These are phyloP conservation scores for Serripes groenlandicus DNA, from an alignment of 2,888 invertebrate species.

Conservation along the genomic window DNA sequence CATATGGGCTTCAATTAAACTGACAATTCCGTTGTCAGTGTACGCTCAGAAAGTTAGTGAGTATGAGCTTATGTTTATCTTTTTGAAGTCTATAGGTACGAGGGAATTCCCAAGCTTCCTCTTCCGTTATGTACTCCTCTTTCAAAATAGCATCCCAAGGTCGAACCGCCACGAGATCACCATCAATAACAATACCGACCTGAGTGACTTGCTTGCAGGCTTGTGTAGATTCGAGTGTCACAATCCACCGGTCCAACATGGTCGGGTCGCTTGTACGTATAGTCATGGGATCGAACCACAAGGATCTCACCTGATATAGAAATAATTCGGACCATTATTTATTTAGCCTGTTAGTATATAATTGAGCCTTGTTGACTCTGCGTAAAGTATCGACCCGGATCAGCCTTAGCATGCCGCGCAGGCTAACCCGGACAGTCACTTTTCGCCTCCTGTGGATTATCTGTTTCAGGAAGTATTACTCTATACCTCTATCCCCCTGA, in stretches of 20 bases:
- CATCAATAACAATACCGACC: slow-evolving; percentile 45
- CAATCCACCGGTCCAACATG: slow-evolving; percentile 57
- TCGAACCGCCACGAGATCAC: slow-evolving; percentile 47
- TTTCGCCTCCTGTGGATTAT: too few species aligned
- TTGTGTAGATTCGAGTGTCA: slow-evolving; percentile 36
- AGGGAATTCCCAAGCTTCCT: slow-evolving; percentile 35
- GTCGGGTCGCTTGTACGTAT: slow-evolving; percentile 31
- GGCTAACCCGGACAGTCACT: too few species aligned
- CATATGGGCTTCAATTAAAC: too few species aligned
- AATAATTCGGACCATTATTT: too few species aligned
- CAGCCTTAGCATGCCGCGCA: too few species aligned
- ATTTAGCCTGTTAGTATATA: too few species aligned
- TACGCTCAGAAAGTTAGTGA: slow-evolving; percentile 48
- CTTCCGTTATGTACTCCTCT: slow-evolving; percentile 41
- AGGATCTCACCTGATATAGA: slow-evolving; percentile 46
- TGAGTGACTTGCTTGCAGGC: slow-evolving; percentile 34
- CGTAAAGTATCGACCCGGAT: too few species aligned
- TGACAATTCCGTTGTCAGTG: too few species aligned
- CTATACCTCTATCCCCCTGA: too few species aligned
- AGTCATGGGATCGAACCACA: slow-evolving; percentile 58
- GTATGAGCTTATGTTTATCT: slow-evolving; percentile 37
- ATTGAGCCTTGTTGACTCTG: too few species aligned
- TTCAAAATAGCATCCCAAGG: slow-evolving; percentile 47
- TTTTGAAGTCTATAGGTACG: slow-evolving; percentile 28
- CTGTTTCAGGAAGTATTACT: too few species aligned